Evolutionary conservation across 1,140 invertebrate species (phyloP).

Genomic region (Drosophila watanabei): DNA sequence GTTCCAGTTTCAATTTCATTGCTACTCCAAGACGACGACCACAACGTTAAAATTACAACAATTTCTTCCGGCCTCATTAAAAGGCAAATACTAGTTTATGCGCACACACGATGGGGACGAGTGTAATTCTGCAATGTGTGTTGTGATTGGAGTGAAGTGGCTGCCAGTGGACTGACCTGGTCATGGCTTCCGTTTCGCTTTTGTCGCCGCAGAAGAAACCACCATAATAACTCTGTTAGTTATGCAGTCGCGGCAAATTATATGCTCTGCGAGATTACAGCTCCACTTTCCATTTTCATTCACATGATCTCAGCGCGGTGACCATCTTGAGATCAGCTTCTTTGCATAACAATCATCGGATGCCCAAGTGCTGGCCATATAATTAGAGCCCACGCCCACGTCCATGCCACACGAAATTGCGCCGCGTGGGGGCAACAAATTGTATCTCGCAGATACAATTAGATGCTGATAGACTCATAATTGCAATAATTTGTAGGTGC

Average conservation of each 20-base stretch:
- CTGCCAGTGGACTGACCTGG: constrained; percentile 31
- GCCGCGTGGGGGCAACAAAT: constrained; percentile 59
- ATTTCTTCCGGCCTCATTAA: constrained; percentile 73
- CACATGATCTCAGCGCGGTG: constrained; percentile 52
- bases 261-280: constrained; percentile 18
- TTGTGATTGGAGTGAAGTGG: constrained; percentile 5
- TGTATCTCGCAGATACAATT: constrained; percentile 66
- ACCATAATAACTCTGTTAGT: constrained; percentile 59
- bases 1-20: constrained; percentile 36
- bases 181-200: constrained; percentile 51
- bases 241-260: constrained; percentile 52
- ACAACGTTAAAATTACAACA: constrained; percentile 38
- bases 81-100: constrained; percentile 41
- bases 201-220: constrained; percentile 40
- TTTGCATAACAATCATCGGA: constrained; percentile 70
- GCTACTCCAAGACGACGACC: constrained; percentile 21
- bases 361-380: constrained; percentile 45
- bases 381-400: constrained; percentile 62
- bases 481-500: constrained; percentile 58
- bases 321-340: constrained; percentile 57
- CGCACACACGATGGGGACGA: constrained; percentile 20
- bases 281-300: constrained; percentile 74
- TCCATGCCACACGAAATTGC: constrained; percentile 27
- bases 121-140: constrained; percentile 68
- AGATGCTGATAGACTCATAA: constrained; percentile 36